Percentiles rank a stretch among this genome's conserved stretches.
phyloP scores from a whole-genome alignment of 1,140 invertebrate genomes.

The Elymnias hypermnestra region DNA sequence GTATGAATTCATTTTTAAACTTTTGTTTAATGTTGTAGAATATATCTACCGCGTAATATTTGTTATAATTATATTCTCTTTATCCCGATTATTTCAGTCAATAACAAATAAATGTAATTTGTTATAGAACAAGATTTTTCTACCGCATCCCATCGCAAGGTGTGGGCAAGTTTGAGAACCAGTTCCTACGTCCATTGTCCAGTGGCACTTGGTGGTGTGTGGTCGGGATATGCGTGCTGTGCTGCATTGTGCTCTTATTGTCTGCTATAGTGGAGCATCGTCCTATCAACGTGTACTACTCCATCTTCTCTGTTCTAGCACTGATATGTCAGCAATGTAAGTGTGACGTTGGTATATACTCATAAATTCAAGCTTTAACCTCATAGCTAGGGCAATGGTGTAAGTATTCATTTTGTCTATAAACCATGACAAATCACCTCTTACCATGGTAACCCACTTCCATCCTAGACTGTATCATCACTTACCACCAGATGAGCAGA shows the following conservation, averaged over 20 bases:
- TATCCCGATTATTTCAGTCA: too few relatives aligned
- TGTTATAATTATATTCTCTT: too few relatives aligned
- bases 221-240: conserved; percentile 27
- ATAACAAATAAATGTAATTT: too few relatives aligned
- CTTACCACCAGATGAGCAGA: too few relatives aligned
- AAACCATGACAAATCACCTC: too few relatives aligned
- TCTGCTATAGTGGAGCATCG: conserved; percentile 34
- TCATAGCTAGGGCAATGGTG: too few relatives aligned
- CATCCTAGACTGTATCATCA: too few relatives aligned
- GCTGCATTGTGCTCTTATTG: conserved; percentile 31
- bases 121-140: conserved; percentile 48
- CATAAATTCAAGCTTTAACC: too few relatives aligned
- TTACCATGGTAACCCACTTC: too few relatives aligned
- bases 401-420: too few relatives aligned
- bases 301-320: conserved; percentile 49
- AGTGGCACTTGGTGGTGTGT: conserved; percentile 35
- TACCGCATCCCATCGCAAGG: conserved; percentile 51
- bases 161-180: conserved; percentile 54
- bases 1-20: background rate
- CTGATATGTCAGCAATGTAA: conserved; percentile 58
- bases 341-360: too few relatives aligned
- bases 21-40: conserved; percentile 3
- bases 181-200: conserved; percentile 48
- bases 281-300: conserved; percentile 31
- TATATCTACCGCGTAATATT: too few relatives aligned